Evolutionary conservation across 2,888 invertebrate genomes (phyloP), one percentile per base, ranked within the genome.

Genomic region (Drosophila fungiperda): DNA sequence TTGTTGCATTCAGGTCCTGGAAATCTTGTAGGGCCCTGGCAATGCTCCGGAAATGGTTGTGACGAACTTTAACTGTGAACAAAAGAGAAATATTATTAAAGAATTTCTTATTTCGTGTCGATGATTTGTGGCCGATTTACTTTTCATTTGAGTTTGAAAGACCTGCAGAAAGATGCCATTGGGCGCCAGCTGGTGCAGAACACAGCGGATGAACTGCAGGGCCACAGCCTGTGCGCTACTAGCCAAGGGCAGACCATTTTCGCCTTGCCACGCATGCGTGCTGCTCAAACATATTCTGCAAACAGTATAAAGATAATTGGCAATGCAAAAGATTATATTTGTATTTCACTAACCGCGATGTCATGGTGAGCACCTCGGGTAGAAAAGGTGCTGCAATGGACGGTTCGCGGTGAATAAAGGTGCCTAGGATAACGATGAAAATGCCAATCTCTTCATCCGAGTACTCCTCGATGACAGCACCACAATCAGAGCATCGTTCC

Each of bases 141-240:
- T 97, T 79, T 97, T 96, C 70, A 97, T 96, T 90, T 97, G 95
- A 17, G 97, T 97, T 93, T 98, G 96, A 93, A 99, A 99, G 92
- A 99, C 96, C 94, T 99, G 99, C 78, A 97, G 95, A 93, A 99
- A 99, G 73, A 99, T 97, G 78, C 99, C 98, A 93, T 99, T 98
- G 0, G 99, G 98, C 0, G 99, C 98, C 63, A 99, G 94, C 93
- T 99, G 99, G 92, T 99, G 99, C 63, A 99, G 94, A 73, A 98
- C 97, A 92, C 99, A 99, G 82, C 99, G 95, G 71, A 99, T 94
- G 94, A 99, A 99, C 94, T 99, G 99, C 92, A 98, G 96, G 29
- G 99, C 99, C 35, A 99, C 98, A 91, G 98, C 98, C 76, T 98
- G 96, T 5, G 98, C 97, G 91, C 98, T 98, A 72, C 99, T 99